phyloP scores from a whole-genome alignment of 2,797 vertebrate species.

The Pseudocheirus occidentalis region DNA sequence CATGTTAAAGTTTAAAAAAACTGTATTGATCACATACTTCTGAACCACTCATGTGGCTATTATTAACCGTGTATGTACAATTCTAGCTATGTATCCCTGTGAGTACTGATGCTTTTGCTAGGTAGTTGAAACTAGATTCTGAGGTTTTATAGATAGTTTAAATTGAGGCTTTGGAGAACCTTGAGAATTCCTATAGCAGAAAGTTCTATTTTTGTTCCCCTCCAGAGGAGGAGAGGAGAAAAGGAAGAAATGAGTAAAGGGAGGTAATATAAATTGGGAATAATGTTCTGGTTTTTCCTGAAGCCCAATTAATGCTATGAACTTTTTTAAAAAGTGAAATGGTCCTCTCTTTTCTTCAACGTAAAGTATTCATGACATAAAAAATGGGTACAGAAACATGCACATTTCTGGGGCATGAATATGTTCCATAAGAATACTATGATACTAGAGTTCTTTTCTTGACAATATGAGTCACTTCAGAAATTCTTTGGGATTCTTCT shows the following conservation, averaged over 20 bases:
- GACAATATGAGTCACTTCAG: background rate
- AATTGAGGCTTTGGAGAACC: background rate
- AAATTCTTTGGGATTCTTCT: background rate
- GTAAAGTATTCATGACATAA: background rate
- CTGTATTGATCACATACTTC: constrained; percentile 48
- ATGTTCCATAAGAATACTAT: background rate
- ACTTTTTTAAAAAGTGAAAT: background rate
- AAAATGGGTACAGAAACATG: background rate
- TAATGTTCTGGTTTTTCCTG: constrained; percentile 2
- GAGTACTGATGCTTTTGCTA: background rate
- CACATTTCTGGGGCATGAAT: background rate
- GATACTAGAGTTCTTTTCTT: background rate
- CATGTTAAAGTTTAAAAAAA: constrained; percentile 52
- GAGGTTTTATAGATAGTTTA: constrained; percentile 20
- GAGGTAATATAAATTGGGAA: background rate
- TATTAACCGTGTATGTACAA: constrained; percentile 21
- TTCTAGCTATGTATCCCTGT: constrained; percentile 31
- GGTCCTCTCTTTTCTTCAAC: background rate
- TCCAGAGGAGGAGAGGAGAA: constrained; percentile 32
- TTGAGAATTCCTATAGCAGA: background rate
- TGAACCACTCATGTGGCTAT: constrained; percentile 46
- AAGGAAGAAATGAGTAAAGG: background rate
- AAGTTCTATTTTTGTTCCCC: background rate
- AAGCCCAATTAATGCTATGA: background rate
- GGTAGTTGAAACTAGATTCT: constrained; percentile 11